Base-by-base conservation (phyloP, 2,888 invertebrate genomes). In the Apotomis betuletana region DNA sequence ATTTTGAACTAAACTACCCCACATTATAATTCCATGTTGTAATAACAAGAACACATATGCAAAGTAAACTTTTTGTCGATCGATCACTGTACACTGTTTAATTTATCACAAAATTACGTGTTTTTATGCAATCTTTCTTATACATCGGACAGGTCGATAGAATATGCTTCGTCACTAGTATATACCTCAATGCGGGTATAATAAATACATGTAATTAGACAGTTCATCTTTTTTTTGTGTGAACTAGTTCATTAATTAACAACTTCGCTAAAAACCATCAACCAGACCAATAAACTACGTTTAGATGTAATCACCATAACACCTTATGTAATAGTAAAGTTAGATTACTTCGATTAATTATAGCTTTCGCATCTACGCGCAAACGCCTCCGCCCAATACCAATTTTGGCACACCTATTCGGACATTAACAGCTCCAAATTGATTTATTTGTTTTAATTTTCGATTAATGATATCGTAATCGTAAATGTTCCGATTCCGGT, bases 361-460 rank as follows among this genome's bases (percentile, higher is more conserved):
- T 61, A 68, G 8, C 62, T 68, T 63, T 71, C 67, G 54, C 57
- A 38, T 70, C 61, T 15, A 51, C 13, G 46, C 62, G 41, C 51
- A 41, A 63, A 72, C 72, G 58, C 63, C 67, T 63, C 62, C 63
- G 15, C 57, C 57, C 67, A 59, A 54, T 63, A 58, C 68, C 63
- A 68, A 59, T 67, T 65, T 62, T 63, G 72, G 59, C 72, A 72
- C 72, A 68, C 57, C 71, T 62, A 64, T 65, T 46, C 54, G 58
- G 72, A 68, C 72, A 68, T 68, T 72, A 72, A 72, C 62, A 68
- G 68, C 68, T 68, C 54, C 44, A 41, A 41, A 63, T 72, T 72
- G 72, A 72, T 72, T 72, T 72, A 72, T 72, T 68, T 62, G 63
- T 68, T 67, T 58, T 62, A 52, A 63, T 63, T 72, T 72, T 63